Percentiles rank a stretch among this genome's conserved stretches.
Evolutionary conservation across 1,140 invertebrate species (phyloP).

Genomic region (Asobara japonica): DNA sequence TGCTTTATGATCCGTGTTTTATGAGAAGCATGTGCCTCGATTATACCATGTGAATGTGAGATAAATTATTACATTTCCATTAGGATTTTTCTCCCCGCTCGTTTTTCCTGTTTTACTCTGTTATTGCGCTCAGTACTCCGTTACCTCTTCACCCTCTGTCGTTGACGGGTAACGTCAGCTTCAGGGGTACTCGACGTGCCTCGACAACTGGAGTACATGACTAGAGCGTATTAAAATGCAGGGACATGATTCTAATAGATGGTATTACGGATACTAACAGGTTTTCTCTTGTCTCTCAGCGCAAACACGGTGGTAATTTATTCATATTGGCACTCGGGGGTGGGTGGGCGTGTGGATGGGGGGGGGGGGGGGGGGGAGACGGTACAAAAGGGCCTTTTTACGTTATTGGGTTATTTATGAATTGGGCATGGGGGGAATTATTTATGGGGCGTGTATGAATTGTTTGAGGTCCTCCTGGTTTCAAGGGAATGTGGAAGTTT

Average conservation of each 20-base stretch:
- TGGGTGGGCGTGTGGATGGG: too few species aligned
- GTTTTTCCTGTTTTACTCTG: too few species aligned
- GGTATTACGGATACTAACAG: constrained; percentile 43
- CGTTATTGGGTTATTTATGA: background rate
- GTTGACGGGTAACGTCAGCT: background rate
- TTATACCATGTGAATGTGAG: too few species aligned
- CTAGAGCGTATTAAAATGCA: constrained; percentile 51
- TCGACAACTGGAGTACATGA: constrained; percentile 2
- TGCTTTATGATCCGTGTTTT: too few species aligned
- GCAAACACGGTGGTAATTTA: background rate
- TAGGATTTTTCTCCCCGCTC: too few species aligned
- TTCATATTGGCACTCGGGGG: constrained; percentile 4
- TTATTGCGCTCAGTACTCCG: too few species aligned
- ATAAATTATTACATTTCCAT: too few species aligned
- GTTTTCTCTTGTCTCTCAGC: background rate
- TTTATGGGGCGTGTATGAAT: background rate
- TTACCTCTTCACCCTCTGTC: background rate
- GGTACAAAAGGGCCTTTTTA: background rate
- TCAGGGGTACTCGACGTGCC: background rate
- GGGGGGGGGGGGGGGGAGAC: background rate
- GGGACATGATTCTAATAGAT: constrained; percentile 57
- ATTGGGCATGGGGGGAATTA: background rate
- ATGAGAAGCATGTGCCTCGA: too few species aligned
- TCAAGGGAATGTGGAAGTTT: too few species aligned
- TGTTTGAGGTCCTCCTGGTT: background rate